Percentiles rank a stretch among this genome's conserved stretches.
These are phyloP conservation scores for Cepphus grylle DNA, from an alignment of 2,113 vertebrate species.

Conservation along the genomic window DNA sequence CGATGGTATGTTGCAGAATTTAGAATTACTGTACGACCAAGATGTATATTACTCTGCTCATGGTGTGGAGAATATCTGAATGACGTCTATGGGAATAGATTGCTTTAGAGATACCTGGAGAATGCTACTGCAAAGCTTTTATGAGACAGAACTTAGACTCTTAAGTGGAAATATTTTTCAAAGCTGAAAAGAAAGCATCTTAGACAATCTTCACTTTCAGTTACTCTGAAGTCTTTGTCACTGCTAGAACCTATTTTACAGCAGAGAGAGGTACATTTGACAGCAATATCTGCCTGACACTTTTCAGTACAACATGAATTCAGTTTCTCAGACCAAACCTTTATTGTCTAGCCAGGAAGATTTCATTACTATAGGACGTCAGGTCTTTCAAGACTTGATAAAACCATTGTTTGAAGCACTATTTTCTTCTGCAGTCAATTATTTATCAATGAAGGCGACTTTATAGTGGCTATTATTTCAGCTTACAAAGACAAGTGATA, in stretches of 20 bases:
- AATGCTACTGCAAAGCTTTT: neutral
- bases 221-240: neutral
- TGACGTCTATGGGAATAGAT: neutral
- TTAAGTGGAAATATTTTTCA: neutral
- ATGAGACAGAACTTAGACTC: neutral
- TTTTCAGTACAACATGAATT: neutral
- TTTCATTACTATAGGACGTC: neutral
- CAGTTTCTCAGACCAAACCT: neutral
- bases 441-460: neutral
- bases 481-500: neutral
- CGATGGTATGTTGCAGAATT: neutral
- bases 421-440: neutral
- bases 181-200: neutral
- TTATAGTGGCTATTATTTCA: neutral
- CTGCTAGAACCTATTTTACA: neutral
- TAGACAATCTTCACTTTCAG: neutral
- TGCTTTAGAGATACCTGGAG: neutral
- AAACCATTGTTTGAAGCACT: neutral
- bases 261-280: neutral
- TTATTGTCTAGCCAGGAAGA: neutral
- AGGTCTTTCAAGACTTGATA: neutral
- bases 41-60: neutral
- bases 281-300: neutral
- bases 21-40: neutral
- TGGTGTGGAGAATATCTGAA: neutral